Conservation (phyloP, 2,888 invertebrate genomes). For the Microplitis manilae region DNA sequence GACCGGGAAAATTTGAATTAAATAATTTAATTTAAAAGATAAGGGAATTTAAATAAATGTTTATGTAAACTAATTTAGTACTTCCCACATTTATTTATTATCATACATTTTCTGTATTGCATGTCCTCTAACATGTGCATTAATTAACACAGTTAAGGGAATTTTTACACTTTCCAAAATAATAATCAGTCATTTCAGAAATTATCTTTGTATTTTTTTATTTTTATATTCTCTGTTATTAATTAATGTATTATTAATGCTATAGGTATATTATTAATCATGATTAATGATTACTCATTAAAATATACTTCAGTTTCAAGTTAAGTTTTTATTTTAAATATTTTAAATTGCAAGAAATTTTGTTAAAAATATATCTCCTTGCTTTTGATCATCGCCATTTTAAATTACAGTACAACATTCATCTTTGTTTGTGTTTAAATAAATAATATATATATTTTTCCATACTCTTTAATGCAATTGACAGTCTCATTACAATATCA, state of each 20-base stretch:
- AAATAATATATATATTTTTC: background rate
- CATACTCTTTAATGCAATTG: background rate
- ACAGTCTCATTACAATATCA: constrained; percentile 12
- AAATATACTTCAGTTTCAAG: background rate
- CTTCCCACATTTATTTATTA: constrained; percentile 52
- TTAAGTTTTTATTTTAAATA: background rate
- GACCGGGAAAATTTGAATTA: background rate
- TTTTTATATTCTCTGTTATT: background rate
- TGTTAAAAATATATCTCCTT: background rate
- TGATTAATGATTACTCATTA: background rate
- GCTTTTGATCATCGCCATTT: background rate
- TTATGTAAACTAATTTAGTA: background rate
- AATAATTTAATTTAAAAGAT: background rate
- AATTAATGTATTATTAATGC: background rate
- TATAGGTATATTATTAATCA: background rate
- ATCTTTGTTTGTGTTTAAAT: background rate
- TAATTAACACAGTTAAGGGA: constrained; percentile 50
- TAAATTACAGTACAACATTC: background rate
- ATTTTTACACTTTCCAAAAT: constrained; percentile 37
- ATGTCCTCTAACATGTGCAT: constrained; percentile 47
- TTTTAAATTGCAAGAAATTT: background rate
- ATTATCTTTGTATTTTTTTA: constrained; percentile 15
- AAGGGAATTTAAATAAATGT: background rate
- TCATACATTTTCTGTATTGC: constrained; percentile 52
- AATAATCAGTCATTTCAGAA: constrained; percentile 32